phyloP scores from a whole-genome alignment of 2,888 invertebrate genomes.

The Drosophila eohydei region DNA sequence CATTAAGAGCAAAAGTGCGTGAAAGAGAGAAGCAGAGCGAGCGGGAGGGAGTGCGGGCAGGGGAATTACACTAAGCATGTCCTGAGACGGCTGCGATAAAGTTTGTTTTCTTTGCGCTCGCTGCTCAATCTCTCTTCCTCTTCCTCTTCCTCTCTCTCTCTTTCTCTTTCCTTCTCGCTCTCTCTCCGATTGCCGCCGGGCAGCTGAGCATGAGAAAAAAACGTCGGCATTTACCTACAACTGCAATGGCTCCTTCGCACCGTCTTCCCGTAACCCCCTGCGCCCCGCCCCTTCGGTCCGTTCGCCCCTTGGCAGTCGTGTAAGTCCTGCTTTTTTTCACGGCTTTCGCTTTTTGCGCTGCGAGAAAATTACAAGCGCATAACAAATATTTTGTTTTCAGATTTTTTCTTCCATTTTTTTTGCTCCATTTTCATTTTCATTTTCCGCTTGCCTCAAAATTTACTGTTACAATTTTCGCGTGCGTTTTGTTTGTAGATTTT shows the following conservation, averaged over 20 bases:
- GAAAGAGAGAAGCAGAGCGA: background rate
- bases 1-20: constrained; percentile 65
- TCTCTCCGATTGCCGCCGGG: constrained; percentile 33
- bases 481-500: constrained; percentile 32
- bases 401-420: constrained; percentile 46
- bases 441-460: constrained; percentile 23
- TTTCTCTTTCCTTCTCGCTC: background rate
- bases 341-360: constrained; percentile 53
- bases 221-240: constrained; percentile 45
- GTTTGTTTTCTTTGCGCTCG: constrained; percentile 47
- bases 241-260: background rate
- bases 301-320: background rate
- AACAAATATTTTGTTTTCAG: constrained; percentile 77
- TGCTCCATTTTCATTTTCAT: constrained; percentile 5
- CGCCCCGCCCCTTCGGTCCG: background rate
- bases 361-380: constrained; percentile 77
- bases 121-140: constrained; percentile 18
- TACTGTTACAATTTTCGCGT: constrained; percentile 51
- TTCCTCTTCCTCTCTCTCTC: background rate
- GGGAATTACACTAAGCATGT: constrained; percentile 52
- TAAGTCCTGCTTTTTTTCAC: constrained; percentile 44
- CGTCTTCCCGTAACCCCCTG: background rate
- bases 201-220: constrained; percentile 67
- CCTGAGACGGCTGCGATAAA: constrained; percentile 71
- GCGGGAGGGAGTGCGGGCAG: background rate